Base-by-base conservation (phyloP, 2,888 invertebrate genomes). In the Idaea straminata region DNA sequence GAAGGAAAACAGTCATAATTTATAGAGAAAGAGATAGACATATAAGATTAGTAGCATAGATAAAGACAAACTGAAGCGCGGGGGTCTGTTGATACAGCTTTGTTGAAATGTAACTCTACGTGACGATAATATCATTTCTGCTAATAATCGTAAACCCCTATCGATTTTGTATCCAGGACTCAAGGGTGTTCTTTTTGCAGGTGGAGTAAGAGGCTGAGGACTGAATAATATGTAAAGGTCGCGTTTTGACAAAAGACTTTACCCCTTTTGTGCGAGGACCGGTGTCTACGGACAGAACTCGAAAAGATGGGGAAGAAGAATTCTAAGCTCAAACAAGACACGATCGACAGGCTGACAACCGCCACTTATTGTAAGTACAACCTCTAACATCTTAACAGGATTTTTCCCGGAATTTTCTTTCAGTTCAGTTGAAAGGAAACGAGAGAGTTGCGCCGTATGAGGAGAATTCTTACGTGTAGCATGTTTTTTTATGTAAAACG, bases 261-360 rank as follows among this genome's bases (percentile, higher is more conserved):
- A 77, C 72, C 72, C 74, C 74, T 80, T 78, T 78, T 72, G 74
- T 76, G 79, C 80, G 75, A 64, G 67, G 70, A 68, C 67, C 66
- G 69, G 72, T 70, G 68, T 66, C 68, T 64, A 74, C 61, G 67
- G 64, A 68, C 73, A 61, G 68, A 59, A 68, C 80, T 34, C 34
- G 77, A 77, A 76, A 94, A 93, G 81, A 98, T 98, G 98, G 98
- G 98, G 83, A 98, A 98, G 95, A 97, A 97, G 93, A 98, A 98
- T 86, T 98, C 98, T 67, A 98, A 98, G 94, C 95, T 98, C 91
- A 98, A 98, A 95, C 97, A 97, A 89, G 98, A 98, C 88, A 98
- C 98, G 80, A 97, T 98, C 86, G 97, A 98, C 90, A 95, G 97
- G 78, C 95, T 98, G 77, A 98, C 97, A 76, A 96, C 96, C 74